phyloP scores from a whole-genome alignment of 2,888 invertebrate genomes.

The Agrotis puta region DNA sequence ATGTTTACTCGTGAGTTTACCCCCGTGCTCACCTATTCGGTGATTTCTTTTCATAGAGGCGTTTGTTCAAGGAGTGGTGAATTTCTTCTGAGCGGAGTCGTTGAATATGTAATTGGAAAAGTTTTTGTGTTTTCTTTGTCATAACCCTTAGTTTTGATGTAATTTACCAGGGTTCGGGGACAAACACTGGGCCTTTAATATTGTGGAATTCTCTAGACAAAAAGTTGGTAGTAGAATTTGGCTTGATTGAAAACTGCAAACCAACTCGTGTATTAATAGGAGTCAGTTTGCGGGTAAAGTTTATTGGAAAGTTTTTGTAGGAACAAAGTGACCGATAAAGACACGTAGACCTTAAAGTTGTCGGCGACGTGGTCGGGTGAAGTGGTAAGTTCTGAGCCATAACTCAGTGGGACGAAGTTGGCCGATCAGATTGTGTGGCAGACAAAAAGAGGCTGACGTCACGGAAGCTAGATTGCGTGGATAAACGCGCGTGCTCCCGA shows the following conservation, averaged over 20 bases:
- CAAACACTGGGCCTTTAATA: constrained; percentile 52
- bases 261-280: constrained; percentile 44
- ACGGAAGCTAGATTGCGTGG: constrained; percentile 79
- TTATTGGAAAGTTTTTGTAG: constrained; percentile 63
- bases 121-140: constrained; percentile 81
- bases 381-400: constrained; percentile 81
- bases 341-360: constrained; percentile 75
- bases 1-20: constrained; percentile 90
- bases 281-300: constrained; percentile 52
- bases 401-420: constrained; percentile 80
- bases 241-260: constrained; percentile 60
- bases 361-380: constrained; percentile 70
- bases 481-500: constrained; percentile 78
- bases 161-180: constrained; percentile 61
- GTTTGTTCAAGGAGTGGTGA: constrained; percentile 85
- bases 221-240: constrained; percentile 29
- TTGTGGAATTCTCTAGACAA: constrained; percentile 44
- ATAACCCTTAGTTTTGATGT: constrained; percentile 75
- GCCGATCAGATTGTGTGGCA: constrained; percentile 81
- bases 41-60: constrained; percentile 89
- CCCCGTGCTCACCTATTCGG: constrained; percentile 89
- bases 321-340: constrained; percentile 74
- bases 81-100: constrained; percentile 82
- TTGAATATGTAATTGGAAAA: constrained; percentile 89
- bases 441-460: constrained; percentile 79